Conservation (phyloP, 2,113 vertebrate genomes). For the Nicator chloris region DNA sequence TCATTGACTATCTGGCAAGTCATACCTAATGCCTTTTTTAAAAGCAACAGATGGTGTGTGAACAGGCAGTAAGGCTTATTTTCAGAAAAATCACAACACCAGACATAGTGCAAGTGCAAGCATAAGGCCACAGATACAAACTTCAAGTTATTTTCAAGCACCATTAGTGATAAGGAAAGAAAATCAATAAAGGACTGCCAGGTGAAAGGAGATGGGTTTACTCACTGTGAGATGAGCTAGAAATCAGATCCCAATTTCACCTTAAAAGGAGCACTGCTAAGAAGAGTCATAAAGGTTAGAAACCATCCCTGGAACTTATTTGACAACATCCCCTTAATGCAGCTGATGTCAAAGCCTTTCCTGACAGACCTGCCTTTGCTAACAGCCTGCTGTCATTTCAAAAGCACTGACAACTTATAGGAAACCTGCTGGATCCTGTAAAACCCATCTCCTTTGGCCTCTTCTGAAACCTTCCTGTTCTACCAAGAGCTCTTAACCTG, state of each 20-base stretch:
- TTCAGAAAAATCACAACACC: conserved; percentile 29
- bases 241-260: background rate
- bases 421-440: background rate
- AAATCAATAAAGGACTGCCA: background rate
- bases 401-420: background rate
- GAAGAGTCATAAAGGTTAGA: background rate
- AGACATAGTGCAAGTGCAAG: background rate
- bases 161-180: conserved; percentile 2
- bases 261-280: background rate
- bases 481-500: background rate
- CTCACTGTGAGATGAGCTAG: background rate
- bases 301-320: background rate
- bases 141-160: background rate
- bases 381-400: background rate
- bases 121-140: background rate
- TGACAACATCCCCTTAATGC: background rate
- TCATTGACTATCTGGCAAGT: background rate
- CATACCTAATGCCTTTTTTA: conserved; percentile 11
- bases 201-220: background rate
- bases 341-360: background rate
- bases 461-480: background rate
- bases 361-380: background rate
- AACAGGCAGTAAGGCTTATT: conserved; percentile 29
- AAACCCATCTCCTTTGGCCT: background rate
- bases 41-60: conserved; percentile 4